Conservation (phyloP, 2,797 vertebrate species). For the Oceanodroma leucorhoa region DNA sequence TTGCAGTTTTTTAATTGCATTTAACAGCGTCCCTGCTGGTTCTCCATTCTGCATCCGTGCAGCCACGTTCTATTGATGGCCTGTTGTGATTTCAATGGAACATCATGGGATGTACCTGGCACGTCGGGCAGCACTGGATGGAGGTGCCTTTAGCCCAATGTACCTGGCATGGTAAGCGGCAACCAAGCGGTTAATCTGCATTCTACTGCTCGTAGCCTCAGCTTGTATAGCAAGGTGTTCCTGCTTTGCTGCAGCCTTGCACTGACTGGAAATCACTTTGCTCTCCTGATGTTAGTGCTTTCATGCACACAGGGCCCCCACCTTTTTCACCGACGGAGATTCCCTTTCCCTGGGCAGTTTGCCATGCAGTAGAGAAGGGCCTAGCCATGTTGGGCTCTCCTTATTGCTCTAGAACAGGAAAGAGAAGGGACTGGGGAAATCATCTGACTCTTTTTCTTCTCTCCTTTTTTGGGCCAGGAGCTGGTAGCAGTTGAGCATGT, state of each 20-base stretch:
- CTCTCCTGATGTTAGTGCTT: constrained; percentile 49
- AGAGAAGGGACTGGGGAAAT: background rate
- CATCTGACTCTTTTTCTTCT: background rate
- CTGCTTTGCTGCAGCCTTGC: constrained; percentile 57
- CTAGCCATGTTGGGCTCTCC: background rate
- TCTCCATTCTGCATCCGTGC: constrained; percentile 70
- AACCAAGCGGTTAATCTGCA: constrained; percentile 67
- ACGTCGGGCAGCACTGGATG: constrained; percentile 71
- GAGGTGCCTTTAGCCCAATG: constrained; percentile 71
- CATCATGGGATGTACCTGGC: constrained; percentile 74
- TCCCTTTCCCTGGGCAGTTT: background rate
- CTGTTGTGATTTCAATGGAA: constrained; percentile 76
- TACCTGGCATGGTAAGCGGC: constrained; percentile 74
- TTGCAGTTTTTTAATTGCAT: constrained; percentile 75
- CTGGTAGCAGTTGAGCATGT: constrained; percentile 36
- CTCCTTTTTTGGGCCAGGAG: constrained; percentile 33
- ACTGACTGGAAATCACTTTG: constrained; percentile 47
- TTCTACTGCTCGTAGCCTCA: constrained; percentile 59
- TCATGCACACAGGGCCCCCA: background rate
- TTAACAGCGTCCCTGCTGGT: constrained; percentile 72
- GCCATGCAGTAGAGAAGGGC: background rate
- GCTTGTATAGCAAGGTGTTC: constrained; percentile 43
- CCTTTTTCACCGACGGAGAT: background rate
- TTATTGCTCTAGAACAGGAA: background rate
- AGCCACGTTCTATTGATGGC: constrained; percentile 74